Conservation (phyloP, 2,797 vertebrate genomes). For the Toxotes lorentzi region DNA sequence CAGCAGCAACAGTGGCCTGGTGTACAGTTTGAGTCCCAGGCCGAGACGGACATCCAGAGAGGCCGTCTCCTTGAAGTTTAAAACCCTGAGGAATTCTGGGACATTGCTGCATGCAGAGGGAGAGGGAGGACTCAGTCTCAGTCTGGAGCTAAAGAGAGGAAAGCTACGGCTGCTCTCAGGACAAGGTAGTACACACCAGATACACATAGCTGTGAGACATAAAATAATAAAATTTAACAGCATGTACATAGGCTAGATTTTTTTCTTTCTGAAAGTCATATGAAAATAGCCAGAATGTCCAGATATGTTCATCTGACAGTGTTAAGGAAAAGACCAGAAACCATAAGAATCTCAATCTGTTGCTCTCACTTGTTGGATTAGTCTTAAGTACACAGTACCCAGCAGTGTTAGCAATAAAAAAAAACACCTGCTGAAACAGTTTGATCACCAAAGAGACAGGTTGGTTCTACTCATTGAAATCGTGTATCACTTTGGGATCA, state of each 20-base stretch:
- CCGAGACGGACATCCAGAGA: constrained; percentile 82
- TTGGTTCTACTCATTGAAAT: too few species aligned
- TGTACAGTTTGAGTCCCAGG: constrained; percentile 86
- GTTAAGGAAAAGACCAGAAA: not conserved
- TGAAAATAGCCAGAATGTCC: too few species aligned
- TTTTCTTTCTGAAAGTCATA: too few species aligned
- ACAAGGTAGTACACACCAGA: constrained; percentile 84
- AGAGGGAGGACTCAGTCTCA: constrained; percentile 84
- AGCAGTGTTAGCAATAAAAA: too few species aligned
- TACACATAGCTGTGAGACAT: too few species aligned
- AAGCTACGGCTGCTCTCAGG: constrained; percentile 89
- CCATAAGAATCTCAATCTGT: not conserved
- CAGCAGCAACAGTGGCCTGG: constrained; percentile 83
- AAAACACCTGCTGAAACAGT: too few species aligned
- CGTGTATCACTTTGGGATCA: not conserved
- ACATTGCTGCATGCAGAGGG: constrained; percentile 88
- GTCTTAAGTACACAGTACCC: too few species aligned
- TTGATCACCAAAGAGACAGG: too few species aligned
- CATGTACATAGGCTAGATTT: too few species aligned
- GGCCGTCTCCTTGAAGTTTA: constrained; percentile 92
- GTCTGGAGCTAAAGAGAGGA: constrained; percentile 90
- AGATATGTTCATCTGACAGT: too few species aligned
- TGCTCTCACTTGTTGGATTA: too few species aligned
- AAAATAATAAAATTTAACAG: too few species aligned
- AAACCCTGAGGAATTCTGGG: constrained; percentile 91